A percentile compares a stretch with the other conserved stretches of the same genome.
phyloP scores from a whole-genome alignment of 2,888 invertebrate species.

The Cylloceria caligata region DNA sequence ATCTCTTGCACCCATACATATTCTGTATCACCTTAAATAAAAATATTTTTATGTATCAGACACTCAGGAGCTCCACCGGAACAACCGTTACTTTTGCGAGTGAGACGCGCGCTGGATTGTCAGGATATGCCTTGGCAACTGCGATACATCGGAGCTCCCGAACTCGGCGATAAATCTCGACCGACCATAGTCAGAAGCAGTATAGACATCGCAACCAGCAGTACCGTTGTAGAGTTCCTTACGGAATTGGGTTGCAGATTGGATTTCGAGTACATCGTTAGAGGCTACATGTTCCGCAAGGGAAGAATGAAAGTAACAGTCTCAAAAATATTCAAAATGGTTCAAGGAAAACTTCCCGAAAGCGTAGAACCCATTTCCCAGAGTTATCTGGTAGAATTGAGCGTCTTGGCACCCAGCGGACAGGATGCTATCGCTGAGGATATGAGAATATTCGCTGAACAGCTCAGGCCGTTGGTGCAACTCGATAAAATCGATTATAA shows the following conservation, averaged over 20 bases:
- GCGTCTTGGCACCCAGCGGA: conserved; percentile 94
- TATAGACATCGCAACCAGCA: conserved; percentile 96
- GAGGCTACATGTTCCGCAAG: conserved; percentile 97
- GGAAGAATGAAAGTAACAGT: conserved; percentile 99
- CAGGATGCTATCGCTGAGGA: conserved; percentile 98
- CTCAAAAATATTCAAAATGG: conserved; percentile 96
- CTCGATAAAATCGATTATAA: conserved; percentile 97
- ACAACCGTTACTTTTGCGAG: conserved; percentile 90
- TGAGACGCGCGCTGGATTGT: conserved; percentile 93
- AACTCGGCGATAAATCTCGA: conserved; percentile 94
- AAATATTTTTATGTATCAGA: not conserved
- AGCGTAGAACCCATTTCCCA: conserved; percentile 94
- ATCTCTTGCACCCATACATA: too few relatives aligned
- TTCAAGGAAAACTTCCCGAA: conserved; percentile 89
- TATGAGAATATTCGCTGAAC: conserved; percentile 97
- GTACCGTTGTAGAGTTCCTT: conserved; percentile 95
- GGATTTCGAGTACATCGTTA: conserved; percentile 97
- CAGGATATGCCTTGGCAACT: conserved; percentile 95
- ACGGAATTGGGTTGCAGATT: conserved; percentile 95
- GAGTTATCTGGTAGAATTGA: conserved; percentile 97
- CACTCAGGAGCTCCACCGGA: conserved; percentile 80
- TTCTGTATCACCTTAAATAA: too few relatives aligned
- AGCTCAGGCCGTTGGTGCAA: conserved; percentile 95
- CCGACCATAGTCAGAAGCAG: conserved; percentile 96
- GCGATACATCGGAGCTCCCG: conserved; percentile 96